phyloP scores from a whole-genome alignment of 2,888 invertebrate species.

The Tipula confusa region DNA sequence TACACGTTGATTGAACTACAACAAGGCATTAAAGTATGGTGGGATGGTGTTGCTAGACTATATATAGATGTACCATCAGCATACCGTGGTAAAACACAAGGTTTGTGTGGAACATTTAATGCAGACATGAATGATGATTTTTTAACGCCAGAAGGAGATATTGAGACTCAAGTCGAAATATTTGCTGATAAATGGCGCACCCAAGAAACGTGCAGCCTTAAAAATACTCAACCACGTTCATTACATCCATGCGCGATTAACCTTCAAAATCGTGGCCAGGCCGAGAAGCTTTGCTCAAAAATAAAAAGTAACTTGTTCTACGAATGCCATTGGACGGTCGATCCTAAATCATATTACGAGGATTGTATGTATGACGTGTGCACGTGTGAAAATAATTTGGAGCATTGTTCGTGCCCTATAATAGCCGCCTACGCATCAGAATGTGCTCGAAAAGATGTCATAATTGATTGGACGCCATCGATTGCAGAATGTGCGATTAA shows the following conservation, averaged over 20 bases:
- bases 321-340: constrained; percentile 79
- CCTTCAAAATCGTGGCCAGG: constrained; percentile 63
- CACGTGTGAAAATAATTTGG: constrained; percentile 60
- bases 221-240: constrained; percentile 55
- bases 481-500: constrained; percentile 72
- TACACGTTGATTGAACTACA: constrained; percentile 70
- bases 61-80: constrained; percentile 75
- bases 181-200: constrained; percentile 92
- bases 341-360: constrained; percentile 71
- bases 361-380: constrained; percentile 86
- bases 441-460: constrained; percentile 68
- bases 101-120: constrained; percentile 89
- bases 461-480: constrained; percentile 72
- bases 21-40: constrained; percentile 75
- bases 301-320: constrained; percentile 60
- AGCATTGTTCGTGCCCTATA: constrained; percentile 72
- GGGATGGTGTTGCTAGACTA: constrained; percentile 82
- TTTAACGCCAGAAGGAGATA: constrained; percentile 77
- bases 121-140: constrained; percentile 85
- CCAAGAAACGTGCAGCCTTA: constrained; percentile 65
- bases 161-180: constrained; percentile 69
- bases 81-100: constrained; percentile 67
- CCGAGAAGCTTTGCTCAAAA: constrained; percentile 67
- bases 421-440: constrained; percentile 76
- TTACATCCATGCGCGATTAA: constrained; percentile 70